Evolutionary conservation across 2,888 invertebrate species (phyloP).

Genomic region (Holacanthella duospinosa): DNA sequence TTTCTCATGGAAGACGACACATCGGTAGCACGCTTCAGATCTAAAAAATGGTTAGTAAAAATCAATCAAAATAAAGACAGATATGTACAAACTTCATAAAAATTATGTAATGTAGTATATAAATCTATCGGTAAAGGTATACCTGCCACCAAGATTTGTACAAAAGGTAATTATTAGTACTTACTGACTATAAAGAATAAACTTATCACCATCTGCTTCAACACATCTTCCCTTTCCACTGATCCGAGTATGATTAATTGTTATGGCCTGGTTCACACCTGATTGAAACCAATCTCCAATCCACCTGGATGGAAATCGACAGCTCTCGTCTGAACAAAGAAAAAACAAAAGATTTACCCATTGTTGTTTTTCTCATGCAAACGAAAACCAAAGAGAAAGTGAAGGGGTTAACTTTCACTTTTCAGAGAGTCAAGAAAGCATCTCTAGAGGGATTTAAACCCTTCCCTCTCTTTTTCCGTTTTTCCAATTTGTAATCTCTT

Average conservation of each 20-base stretch:
- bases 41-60: constrained; percentile 6
- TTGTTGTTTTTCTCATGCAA: not conserved
- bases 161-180: too few relatives aligned
- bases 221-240: constrained; percentile 34
- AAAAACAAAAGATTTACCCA: not conserved
- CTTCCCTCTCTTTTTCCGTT: too few relatives aligned
- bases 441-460: too few relatives aligned
- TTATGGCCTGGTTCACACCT: constrained; percentile 30
- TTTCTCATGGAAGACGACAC: constrained; percentile 90
- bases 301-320: constrained; percentile 23
- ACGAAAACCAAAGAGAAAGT: too few relatives aligned
- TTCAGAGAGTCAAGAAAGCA: too few relatives aligned
- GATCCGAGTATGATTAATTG: constrained; percentile 25
- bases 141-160: too few relatives aligned
- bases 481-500: too few relatives aligned
- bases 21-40: constrained; percentile 60
- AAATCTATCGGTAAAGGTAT: not conserved
- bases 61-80: too few relatives aligned
- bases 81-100: not conserved
- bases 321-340: constrained; percentile 16
- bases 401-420: too few relatives aligned
- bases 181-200: constrained; percentile 33
- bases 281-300: constrained; percentile 34
- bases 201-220: constrained; percentile 34
- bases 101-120: not conserved